Conservation (phyloP, 2,113 vertebrate species). For the Paraplagusia blochii region DNA sequence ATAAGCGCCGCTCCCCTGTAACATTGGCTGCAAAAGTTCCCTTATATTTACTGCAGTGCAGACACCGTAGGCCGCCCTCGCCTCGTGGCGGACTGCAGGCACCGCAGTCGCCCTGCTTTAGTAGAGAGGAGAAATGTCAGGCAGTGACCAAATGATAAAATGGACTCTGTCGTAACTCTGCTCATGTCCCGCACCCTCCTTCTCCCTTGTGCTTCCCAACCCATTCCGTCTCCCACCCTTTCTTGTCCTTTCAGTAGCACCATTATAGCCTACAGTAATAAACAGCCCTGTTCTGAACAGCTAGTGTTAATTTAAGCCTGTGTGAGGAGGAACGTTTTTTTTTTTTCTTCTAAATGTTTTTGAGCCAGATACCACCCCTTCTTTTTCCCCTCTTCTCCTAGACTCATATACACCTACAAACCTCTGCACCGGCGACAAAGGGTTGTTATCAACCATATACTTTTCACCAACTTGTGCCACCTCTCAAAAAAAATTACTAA, state of each 20-base stretch:
- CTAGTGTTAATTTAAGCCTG: constrained; percentile 46
- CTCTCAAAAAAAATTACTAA: background rate
- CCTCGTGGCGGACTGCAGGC: constrained; percentile 22
- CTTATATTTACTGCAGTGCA: constrained; percentile 44
- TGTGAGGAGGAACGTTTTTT: constrained; percentile 33
- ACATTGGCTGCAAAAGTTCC: constrained; percentile 54
- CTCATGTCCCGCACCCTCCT: constrained; percentile 49
- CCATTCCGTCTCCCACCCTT: constrained; percentile 60
- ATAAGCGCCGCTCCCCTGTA: constrained; percentile 82
- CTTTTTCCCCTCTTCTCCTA: constrained; percentile 20
- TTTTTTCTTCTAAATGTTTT: constrained; percentile 1
- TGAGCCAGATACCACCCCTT: constrained; percentile 43
- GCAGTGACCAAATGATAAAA: constrained; percentile 51
- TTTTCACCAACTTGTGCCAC: constrained; percentile 27
- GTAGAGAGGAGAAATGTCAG: constrained; percentile 42
- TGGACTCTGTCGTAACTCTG: constrained; percentile 51
- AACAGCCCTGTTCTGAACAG: constrained; percentile 45
- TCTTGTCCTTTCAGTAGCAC: constrained; percentile 55
- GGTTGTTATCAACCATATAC: constrained; percentile 44
- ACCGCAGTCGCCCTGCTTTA: constrained; percentile 2
- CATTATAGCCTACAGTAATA: constrained; percentile 46
- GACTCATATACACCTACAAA: constrained; percentile 50
- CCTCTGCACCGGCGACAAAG: constrained; percentile 54
- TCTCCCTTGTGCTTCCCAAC: constrained; percentile 32
- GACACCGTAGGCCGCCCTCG: constrained; percentile 42